Evolutionary conservation across 2,797 vertebrate genomes (phyloP).

Genomic region (Manis crassicaudata): DNA sequence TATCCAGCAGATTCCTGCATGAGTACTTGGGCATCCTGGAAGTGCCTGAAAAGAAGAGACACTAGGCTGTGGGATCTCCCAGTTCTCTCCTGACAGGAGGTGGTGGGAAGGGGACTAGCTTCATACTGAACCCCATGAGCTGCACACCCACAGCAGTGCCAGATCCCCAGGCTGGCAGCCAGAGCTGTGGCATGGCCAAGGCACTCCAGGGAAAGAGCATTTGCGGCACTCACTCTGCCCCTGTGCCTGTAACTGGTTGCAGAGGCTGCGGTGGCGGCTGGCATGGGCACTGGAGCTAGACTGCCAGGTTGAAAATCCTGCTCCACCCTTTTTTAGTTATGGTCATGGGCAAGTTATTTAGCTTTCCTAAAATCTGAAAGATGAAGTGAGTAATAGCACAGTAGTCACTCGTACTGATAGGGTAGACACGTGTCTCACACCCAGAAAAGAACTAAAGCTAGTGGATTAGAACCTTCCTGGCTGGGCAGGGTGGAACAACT

Average conservation of each 20-base stretch:
- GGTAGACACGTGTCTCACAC: not conserved
- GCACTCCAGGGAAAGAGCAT: not conserved
- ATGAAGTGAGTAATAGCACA: not conserved
- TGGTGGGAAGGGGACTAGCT: not conserved
- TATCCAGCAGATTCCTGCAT: not conserved
- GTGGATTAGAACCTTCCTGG: too few relatives aligned
- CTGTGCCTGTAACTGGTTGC: not conserved
- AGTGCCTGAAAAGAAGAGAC: not conserved
- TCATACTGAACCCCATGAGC: too few relatives aligned
- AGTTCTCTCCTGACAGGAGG: not conserved
- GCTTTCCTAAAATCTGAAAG: not conserved
- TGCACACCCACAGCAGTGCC: too few relatives aligned
- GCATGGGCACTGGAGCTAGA: rapidly evolving
- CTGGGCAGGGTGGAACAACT: not conserved
- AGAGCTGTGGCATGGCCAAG: rapidly evolving
- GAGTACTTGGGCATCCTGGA: not conserved
- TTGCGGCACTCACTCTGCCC: not conserved
- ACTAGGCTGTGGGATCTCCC: not conserved
- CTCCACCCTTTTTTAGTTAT: not conserved
- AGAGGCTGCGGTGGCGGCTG: not conserved
- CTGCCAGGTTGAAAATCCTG: not conserved
- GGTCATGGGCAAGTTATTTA: not conserved
- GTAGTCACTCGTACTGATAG: not conserved
- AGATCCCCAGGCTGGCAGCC: not conserved
- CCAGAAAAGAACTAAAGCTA: not conserved